Evolutionary conservation across 1,140 invertebrate genomes (phyloP).

Genomic region (Anastatus disparis): DNA sequence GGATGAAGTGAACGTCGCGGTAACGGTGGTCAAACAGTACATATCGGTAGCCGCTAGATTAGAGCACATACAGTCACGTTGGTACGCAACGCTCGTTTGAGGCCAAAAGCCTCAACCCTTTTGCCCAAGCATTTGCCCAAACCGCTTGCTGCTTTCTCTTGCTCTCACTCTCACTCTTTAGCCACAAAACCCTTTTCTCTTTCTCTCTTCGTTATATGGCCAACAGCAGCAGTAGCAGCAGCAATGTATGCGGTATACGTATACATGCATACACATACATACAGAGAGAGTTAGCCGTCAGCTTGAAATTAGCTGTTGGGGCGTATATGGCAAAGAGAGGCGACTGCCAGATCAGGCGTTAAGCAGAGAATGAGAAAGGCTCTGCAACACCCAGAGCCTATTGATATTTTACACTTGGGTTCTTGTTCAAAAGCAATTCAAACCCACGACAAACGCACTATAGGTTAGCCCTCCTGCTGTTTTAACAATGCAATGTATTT

Average conservation of each 20-base stretch:
- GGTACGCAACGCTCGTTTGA: conserved; percentile 64
- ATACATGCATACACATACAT: too few relatives aligned
- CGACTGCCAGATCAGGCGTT: neutral
- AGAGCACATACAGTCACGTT: too few relatives aligned
- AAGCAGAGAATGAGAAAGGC: neutral
- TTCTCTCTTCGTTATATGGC: neutral
- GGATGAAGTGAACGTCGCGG: neutral
- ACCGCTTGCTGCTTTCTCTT: neutral
- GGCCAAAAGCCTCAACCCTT: conserved; percentile 51
- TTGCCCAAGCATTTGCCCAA: neutral
- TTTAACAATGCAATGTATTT: too few relatives aligned
- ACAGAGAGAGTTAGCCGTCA: neutral
- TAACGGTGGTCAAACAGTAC: conserved; percentile 4
- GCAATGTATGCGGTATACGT: too few relatives aligned
- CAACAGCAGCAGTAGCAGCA: neutral
- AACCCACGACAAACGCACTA: neutral
- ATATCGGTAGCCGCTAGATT: conserved; percentile 53
- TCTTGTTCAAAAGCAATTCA: neutral
- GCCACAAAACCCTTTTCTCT: neutral
- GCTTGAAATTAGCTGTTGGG: conserved; percentile 19
- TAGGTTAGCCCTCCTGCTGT: too few relatives aligned
- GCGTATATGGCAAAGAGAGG: too few relatives aligned
- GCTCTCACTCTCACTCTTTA: conserved; percentile 45
- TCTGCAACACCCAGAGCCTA: neutral
- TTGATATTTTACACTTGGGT: conserved; percentile 19